phyloP scores from a whole-genome alignment of 64 coral and sea anemone species.

The Platygyra sinensis region DNA sequence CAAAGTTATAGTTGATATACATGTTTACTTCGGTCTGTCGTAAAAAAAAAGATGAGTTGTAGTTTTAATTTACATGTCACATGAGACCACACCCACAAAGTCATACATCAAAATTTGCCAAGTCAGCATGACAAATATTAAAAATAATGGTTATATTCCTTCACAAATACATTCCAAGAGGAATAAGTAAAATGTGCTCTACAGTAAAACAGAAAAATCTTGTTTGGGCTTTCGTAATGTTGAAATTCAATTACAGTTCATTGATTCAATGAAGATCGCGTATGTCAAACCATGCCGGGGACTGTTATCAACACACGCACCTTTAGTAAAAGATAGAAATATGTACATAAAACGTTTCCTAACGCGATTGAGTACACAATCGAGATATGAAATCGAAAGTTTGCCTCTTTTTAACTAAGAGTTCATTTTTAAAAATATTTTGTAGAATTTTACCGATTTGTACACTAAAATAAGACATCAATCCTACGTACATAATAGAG shows the following conservation, averaged over 20 bases:
- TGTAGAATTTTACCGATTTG: slow-evolving; percentile 18
- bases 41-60: neutral
- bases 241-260: slow-evolving; percentile 6
- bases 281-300: neutral
- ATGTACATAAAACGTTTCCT: slow-evolving; percentile 26
- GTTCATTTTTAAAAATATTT: slow-evolving; percentile 24
- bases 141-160: slow-evolving; percentile 9
- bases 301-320: neutral
- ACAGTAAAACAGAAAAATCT: neutral
- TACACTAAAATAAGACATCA: slow-evolving; percentile 27
- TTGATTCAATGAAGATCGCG: slow-evolving; percentile 33
- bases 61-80: neutral
- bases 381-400: slow-evolving; percentile 51
- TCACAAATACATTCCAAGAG: neutral
- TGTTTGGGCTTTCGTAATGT: neutral
- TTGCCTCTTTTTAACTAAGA: neutral
- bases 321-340: slow-evolving; percentile 37
- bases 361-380: neutral
- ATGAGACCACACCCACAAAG: neutral
- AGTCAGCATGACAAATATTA: slow-evolving; percentile 42
- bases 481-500: neutral
- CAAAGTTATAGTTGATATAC: too few species aligned
- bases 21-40: too few species aligned
- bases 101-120: slow-evolving; percentile 18
- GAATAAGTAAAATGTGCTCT: neutral